Base-by-base conservation (phyloP, 2,797 vertebrate species). In the Channa striata region DNA sequence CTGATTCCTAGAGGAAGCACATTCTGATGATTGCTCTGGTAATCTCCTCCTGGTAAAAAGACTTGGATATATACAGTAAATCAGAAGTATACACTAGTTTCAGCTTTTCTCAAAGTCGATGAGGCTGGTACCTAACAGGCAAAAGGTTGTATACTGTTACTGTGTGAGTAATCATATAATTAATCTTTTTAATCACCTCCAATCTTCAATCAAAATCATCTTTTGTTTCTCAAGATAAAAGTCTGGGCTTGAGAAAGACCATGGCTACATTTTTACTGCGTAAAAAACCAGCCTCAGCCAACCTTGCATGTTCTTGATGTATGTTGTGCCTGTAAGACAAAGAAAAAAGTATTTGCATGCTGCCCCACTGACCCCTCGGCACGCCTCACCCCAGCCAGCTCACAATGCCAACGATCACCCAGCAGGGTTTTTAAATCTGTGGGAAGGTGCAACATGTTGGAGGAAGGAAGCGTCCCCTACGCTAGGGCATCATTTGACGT, bases 1-100 rank as follows among this genome's bases (percentile, higher is more conserved):
- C 83, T 75, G 87, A 88, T 90, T 92, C 89, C 84, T 87, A 74
- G 76, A 85, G 86, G 88, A 89, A 87, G 80, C 75, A 68, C 85
- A 81, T 86, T 79, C 78, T 62, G 83, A 74, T 90, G 87, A 92
- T 92, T 91, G 87, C 84, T 90, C 63, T 61, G 57, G 85, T 89
- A 91, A 91, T 90, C 87, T 91, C 80, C 63, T 82, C 52, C 68
- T 2, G 25, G 25, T 30, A 30, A 30, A 30, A 86, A 89, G 73
- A 80, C 82, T 83, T 73, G 54, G 68, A 78, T 78, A 59, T 60
- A 48, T 44, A 77, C n/a, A 10, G 43, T 44, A 44, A 63, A 74
- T 77, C 64, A 39, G 71, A 40, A 44, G 60, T 37, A 58, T 60
- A 72, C 59, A 51, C 25, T 21, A 20, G 37, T 75, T 81, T 61